Evolutionary conservation across 1,140 invertebrate genomes (phyloP).

Genomic region (Hyphantria cunea): DNA sequence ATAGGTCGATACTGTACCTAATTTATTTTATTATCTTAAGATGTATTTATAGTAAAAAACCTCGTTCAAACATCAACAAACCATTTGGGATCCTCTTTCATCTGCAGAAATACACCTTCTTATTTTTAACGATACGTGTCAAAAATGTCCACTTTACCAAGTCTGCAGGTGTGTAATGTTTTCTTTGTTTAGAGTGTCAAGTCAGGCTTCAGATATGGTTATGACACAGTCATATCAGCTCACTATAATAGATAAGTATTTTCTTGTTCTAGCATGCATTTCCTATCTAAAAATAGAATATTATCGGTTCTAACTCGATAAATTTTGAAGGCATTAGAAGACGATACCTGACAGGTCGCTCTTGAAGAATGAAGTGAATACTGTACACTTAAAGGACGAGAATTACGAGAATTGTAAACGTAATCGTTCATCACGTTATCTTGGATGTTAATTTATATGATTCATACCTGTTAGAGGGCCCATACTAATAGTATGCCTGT

Average conservation of each 20-base stretch:
- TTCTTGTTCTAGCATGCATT: too few species aligned
- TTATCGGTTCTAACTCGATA: slow-evolving; percentile 22
- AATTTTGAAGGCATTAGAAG: slow-evolving; percentile 27
- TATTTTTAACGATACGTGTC: slow-evolving; percentile 18
- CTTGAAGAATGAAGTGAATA: slow-evolving; percentile 7
- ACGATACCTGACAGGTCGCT: neutral
- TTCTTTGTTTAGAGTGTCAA: slow-evolving; percentile 19
- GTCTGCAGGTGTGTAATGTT: slow-evolving; percentile 13
- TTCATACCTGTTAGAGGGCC: too few species aligned
- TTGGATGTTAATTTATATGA: too few species aligned
- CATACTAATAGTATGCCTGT: too few species aligned
- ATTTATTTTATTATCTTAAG: too few species aligned
- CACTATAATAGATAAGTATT: too few species aligned
- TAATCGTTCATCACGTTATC: too few species aligned
- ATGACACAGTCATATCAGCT: slow-evolving; percentile 49
- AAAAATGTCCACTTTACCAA: neutral
- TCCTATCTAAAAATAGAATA: slow-evolving; percentile 25
- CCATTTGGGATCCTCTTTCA: too few species aligned
- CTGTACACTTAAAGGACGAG: neutral
- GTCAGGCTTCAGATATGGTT: slow-evolving; percentile 39
- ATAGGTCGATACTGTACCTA: too few species aligned
- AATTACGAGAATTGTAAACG: slow-evolving; percentile 5
- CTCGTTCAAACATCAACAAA: too few species aligned
- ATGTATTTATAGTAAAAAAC: too few species aligned
- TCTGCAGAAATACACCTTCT: neutral